These are phyloP conservation scores for Pseudolaguvia tuberculata DNA, from an alignment of 2,113 vertebrate genomes.

Conservation along the genomic window DNA sequence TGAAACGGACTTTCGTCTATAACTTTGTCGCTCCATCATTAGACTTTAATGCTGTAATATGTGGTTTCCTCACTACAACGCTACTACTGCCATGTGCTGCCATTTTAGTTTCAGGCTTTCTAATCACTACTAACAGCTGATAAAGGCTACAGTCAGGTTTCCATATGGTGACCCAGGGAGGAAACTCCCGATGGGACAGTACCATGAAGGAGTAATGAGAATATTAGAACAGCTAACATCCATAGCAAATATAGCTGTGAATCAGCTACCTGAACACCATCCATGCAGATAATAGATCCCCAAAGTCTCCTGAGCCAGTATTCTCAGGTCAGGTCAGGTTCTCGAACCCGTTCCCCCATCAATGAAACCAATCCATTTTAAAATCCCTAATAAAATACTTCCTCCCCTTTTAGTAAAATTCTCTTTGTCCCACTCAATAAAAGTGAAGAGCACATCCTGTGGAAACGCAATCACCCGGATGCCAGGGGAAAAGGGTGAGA, in stretches of 20 bases:
- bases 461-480: conserved; percentile 8
- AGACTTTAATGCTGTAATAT: neutral
- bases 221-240: conserved; percentile 17
- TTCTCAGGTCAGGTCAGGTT: no score
- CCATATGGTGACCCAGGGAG: neutral
- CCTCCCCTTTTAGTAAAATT: neutral
- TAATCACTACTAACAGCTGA: neutral
- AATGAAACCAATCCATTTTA: conserved; percentile 5
- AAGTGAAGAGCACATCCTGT: neutral
- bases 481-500: neutral
- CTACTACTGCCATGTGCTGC: neutral
- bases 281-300: conserved; percentile 1
- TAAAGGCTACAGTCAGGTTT: neutral
- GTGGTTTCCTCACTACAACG: neutral
- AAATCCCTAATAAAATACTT: neutral
- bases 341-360: neutral
- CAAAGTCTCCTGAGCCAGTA: no score
- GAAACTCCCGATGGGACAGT: conserved; percentile 8
- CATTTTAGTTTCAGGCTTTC: neutral
- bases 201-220: conserved; percentile 16
- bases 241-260: conserved; percentile 16
- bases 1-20: neutral
- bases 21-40: neutral
- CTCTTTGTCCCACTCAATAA: neutral
- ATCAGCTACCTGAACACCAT: conserved; percentile 2